Conservation (phyloP, 1,140 invertebrate species). For the Holotrichia oblita region DNA sequence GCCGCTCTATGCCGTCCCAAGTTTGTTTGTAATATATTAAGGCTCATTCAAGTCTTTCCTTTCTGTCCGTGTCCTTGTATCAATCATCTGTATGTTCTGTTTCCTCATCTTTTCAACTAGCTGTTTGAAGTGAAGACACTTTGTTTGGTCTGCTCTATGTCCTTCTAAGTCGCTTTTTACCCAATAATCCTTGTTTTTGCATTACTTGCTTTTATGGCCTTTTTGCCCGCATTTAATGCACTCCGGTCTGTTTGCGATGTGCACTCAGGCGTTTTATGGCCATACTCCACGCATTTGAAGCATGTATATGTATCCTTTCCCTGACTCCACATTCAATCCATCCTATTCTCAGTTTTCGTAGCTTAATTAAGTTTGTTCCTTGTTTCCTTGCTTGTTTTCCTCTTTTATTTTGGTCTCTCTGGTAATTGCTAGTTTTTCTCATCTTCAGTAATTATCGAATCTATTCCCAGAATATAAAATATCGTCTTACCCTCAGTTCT, state of each 20-base stretch:
- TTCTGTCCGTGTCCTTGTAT: too few species aligned
- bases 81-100: too few species aligned
- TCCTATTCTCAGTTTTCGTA: not conserved
- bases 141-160: not conserved
- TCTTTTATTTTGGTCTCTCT: constrained; percentile 3
- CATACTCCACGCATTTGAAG: not conserved
- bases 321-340: not conserved
- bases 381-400: not conserved
- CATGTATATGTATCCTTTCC: not conserved
- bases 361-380: not conserved
- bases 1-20: too few species aligned
- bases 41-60: too few species aligned
- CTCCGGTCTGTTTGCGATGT: too few species aligned
- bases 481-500: not conserved
- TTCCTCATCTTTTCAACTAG: too few species aligned
- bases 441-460: not conserved
- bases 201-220: not conserved
- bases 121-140: too few species aligned
- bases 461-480: not conserved
- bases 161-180: not conserved
- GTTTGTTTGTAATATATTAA: too few species aligned
- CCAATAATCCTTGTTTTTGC: not conserved
- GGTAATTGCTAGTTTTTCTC: not conserved
- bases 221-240: not conserved
- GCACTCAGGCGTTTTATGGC: too few species aligned